These are phyloP conservation scores for Neoarius graeffei DNA, from an alignment of 2,113 vertebrate species.

Conservation along the genomic window DNA sequence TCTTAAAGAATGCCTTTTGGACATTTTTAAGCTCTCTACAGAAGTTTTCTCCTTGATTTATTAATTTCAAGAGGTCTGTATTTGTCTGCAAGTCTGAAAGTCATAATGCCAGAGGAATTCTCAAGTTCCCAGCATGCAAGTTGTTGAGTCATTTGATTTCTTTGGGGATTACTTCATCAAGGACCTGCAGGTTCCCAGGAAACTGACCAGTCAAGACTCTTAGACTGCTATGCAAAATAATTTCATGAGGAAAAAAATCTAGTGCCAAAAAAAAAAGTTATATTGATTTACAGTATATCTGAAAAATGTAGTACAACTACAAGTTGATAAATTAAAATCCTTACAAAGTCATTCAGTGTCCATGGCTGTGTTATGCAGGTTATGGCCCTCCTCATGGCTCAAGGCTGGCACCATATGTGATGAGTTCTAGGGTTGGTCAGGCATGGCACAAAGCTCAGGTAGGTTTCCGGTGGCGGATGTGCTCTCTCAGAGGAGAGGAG, in stretches of 20 bases:
- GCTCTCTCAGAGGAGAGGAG: slow-evolving; percentile 71
- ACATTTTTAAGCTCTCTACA: slow-evolving; percentile 57
- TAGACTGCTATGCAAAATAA: not conserved
- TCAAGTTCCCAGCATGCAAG: slow-evolving; percentile 68
- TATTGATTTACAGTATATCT: not conserved
- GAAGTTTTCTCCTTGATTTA: slow-evolving; percentile 54
- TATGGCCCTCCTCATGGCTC: slow-evolving; percentile 62
- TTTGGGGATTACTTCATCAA: slow-evolving; percentile 66
- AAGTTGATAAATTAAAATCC: slow-evolving; percentile 22
- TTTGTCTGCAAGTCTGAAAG: slow-evolving; percentile 72
- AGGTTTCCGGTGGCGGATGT: slow-evolving; percentile 71
- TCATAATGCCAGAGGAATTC: slow-evolving; percentile 73
- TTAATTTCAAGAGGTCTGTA: slow-evolving; percentile 66
- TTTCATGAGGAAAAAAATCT: not conserved
- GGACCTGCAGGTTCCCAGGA: slow-evolving; percentile 65
- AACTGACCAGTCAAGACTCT: slow-evolving; percentile 41
- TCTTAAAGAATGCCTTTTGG: slow-evolving; percentile 65
- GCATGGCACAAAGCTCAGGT: slow-evolving; percentile 72
- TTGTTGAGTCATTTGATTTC: slow-evolving; percentile 69
- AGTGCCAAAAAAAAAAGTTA: too few relatives aligned
- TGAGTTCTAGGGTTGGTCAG: slow-evolving; percentile 64
- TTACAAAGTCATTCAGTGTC: slow-evolving; percentile 28
- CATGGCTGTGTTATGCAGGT: slow-evolving; percentile 66
- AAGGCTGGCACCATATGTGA: slow-evolving; percentile 71
- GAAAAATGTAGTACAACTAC: not conserved